A percentile compares a stretch with the other conserved stretches of the same genome.
Evolutionary conservation across 2,888 invertebrate genomes (phyloP).

Genomic region (Ichneumoninae sp.): DNA sequence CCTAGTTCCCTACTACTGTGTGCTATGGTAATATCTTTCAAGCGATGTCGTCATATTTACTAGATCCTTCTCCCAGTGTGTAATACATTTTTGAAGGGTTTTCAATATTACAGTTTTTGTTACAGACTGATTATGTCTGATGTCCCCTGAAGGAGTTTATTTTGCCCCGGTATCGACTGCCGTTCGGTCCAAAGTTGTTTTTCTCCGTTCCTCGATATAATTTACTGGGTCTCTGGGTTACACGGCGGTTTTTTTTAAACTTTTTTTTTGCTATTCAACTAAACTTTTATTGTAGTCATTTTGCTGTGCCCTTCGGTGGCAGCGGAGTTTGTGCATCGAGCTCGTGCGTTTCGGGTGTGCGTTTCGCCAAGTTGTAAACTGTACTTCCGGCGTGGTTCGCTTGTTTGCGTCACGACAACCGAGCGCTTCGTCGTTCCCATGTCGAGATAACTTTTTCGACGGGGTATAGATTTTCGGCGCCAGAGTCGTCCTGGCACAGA

Average conservation of each 20-base stretch:
- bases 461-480: conserved; percentile 66
- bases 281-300: conserved; percentile 43
- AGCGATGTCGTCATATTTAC: no score
- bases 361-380: conserved; percentile 66
- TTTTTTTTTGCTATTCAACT: conserved; percentile 1
- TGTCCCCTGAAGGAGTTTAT: neutral
- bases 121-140: neutral
- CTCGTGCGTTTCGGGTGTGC: conserved; percentile 4
- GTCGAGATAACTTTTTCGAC: conserved; percentile 56
- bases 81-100: no score
- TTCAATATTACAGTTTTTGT: no score
- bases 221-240: neutral
- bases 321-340: conserved; percentile 9
- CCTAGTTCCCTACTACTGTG: no score
- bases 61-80: no score
- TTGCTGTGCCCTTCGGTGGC: neutral
- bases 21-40: no score
- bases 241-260: neutral
- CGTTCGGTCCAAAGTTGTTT: conserved; percentile 4
- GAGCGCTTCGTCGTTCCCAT: conserved; percentile 44
- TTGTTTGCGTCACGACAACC: conserved; percentile 70
- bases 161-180: neutral
- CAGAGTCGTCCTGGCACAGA: conserved; percentile 48
- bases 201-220: conserved; percentile 2
- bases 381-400: conserved; percentile 71